Base-by-base conservation (phyloP, 2,113 vertebrate genomes). In the Anser cygnoides region DNA sequence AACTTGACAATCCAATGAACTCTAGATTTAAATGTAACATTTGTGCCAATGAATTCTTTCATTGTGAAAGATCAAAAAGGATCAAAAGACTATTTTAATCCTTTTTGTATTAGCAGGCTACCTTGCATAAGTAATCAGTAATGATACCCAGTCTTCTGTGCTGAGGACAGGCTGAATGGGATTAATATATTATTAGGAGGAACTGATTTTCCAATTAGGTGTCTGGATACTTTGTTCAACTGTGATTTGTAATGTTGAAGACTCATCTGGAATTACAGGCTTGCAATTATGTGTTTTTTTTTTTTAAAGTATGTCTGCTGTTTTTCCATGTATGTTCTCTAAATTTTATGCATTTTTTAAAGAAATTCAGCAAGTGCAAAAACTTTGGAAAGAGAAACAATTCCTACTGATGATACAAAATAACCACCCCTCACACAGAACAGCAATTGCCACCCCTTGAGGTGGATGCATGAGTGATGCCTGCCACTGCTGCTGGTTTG, bases 161-260 rank as follows among this genome's bases (percentile, higher is more conserved):
- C 74, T 29, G 50, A 87, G 85, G 49, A 89, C 61, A 89, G 89
- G 26, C 43, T 79, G 73, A 92, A 88, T 52, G 17, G 65, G 63
- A 85, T 93, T 92, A 90, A 88, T 88, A 77, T 46, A 94, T 77
- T 95, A 92, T 87, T 79, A 93, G 50, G 33, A 90, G 44, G 70
- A 93, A 83, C 46, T 68, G 74, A 92, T 90, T 95, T 92, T 90
- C 61, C 73, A 97, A 41, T 91, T 93, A 95, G 62, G 57, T 92
- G 90, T 70, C 82, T 52, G 50, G 84, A 79, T 88, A 85, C 43
- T 93, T 94, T 0, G 13, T 89, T 78, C 49, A 92, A 33, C 63
- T 95, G 55, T 72, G 57, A 95, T 94, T 90, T 90, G 86, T 57
- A 87, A 79, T 63, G 78, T 6, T 70, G 70, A 54, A 90, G 50